These are phyloP conservation scores for Drosophila affinis DNA, from an alignment of 2,888 invertebrate species.

Conservation along the genomic window DNA sequence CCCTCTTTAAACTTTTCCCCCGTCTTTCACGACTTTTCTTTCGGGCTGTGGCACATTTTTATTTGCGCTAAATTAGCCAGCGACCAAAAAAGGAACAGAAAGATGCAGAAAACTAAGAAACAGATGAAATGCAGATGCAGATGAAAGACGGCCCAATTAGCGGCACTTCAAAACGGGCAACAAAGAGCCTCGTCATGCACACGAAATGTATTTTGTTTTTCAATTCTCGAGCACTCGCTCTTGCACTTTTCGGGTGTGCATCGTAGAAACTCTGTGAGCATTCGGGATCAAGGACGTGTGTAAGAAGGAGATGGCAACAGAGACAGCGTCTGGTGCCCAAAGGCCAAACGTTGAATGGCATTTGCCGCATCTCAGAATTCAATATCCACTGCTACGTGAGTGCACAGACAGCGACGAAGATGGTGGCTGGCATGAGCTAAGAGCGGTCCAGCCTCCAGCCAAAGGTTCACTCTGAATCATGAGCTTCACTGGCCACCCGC, in stretches of 20 bases:
- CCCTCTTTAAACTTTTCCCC: background rate
- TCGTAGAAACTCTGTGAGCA: background rate
- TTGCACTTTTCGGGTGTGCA: background rate
- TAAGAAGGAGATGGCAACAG: background rate
- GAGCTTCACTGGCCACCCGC: slow-evolving; percentile 33
- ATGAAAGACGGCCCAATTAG: background rate
- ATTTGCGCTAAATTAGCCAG: slow-evolving; percentile 75
- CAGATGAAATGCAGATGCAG: background rate
- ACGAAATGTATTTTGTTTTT: background rate
- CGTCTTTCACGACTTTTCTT: slow-evolving; percentile 31
- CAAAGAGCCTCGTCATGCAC: background rate
- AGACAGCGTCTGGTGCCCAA: background rate
- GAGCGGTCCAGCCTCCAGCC: slow-evolving; percentile 6
- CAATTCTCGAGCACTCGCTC: background rate
- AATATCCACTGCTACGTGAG: slow-evolving; percentile 50
- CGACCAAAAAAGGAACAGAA: slow-evolving; percentile 6
- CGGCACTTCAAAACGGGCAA: background rate
- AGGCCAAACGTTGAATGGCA: background rate
- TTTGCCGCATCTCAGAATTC: slow-evolving; percentile 62
- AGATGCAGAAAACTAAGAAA: background rate
- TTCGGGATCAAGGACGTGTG: background rate
- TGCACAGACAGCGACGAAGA: slow-evolving; percentile 6
- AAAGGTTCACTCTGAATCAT: slow-evolving; percentile 39
- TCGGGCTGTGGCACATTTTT: slow-evolving; percentile 68
- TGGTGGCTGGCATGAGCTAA: background rate